These are phyloP conservation scores for Staurois parvus DNA, from an alignment of 2,797 vertebrate species.

Conservation along the genomic window DNA sequence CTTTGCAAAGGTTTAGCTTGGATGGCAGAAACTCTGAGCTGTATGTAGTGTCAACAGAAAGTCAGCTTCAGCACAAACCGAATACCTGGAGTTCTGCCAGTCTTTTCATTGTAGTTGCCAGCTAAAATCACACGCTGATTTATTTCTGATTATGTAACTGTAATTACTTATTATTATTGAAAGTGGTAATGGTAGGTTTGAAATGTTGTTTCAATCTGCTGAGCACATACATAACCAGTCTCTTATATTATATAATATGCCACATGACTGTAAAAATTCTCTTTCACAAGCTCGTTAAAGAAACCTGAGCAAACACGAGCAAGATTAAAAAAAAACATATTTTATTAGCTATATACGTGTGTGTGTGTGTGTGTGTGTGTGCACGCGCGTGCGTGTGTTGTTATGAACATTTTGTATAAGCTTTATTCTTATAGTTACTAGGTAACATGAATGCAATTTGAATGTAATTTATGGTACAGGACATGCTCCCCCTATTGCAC, in stretches of 20 bases:
- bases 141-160: conserved; percentile 42
- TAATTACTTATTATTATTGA: conserved; percentile 23
- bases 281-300: background rate
- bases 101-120: background rate
- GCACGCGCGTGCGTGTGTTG: too few species aligned
- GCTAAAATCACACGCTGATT: conserved; percentile 16
- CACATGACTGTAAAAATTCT: background rate
- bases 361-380: too few species aligned
- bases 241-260: conserved; percentile 22
- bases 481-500: too few species aligned
- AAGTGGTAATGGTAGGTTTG: conserved; percentile 3
- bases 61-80: conserved; percentile 13
- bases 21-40: conserved; percentile 3
- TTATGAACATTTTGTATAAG: too few species aligned
- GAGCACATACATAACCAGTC: conserved; percentile 12
- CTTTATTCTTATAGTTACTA: too few species aligned
- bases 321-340: too few species aligned
- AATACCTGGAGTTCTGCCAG: conserved; percentile 52
- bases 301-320: background rate
- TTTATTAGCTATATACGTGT: too few species aligned
- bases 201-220: conserved; percentile 7
- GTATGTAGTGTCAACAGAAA: conserved; percentile 11
- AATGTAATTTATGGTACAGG: too few species aligned
- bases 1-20: background rate
- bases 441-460: too few species aligned